phyloP scores from a whole-genome alignment of 2,797 vertebrate genomes.

The Anguilla megastoma region DNA sequence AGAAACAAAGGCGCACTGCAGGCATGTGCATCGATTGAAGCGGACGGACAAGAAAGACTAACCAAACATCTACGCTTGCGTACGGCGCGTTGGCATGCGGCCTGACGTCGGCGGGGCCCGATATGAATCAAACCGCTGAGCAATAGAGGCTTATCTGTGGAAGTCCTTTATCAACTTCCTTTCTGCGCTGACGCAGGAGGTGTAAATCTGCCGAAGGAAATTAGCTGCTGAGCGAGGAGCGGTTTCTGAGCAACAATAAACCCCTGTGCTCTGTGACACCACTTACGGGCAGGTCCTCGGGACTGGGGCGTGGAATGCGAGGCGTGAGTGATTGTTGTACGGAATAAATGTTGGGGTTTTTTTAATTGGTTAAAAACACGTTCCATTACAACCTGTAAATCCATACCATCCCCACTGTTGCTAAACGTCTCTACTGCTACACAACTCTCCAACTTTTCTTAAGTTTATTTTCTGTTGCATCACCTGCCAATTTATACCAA shows the following conservation, averaged over 20 bases:
- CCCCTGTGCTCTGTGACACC: background rate
- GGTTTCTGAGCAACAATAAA: background rate
- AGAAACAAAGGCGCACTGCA: background rate
- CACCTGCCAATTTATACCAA: background rate
- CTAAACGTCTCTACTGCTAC: background rate
- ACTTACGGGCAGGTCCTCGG: background rate
- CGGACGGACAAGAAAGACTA: conserved; percentile 34
- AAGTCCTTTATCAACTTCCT: conserved; percentile 56
- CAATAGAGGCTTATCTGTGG: conserved; percentile 63
- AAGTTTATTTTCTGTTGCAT: background rate
- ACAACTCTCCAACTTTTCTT: background rate
- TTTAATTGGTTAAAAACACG: background rate
- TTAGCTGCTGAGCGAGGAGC: conserved; percentile 35
- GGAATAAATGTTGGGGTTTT: background rate
- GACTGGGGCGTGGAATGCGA: background rate
- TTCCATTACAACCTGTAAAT: background rate
- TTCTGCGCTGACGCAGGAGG: conserved; percentile 40
- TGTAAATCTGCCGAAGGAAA: conserved; percentile 35
- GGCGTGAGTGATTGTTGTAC: background rate
- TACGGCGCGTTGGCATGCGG: conserved; percentile 37
- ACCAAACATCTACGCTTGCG: conserved; percentile 35
- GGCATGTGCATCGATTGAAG: conserved; percentile 3
- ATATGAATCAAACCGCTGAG: conserved; percentile 56
- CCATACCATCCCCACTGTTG: background rate
- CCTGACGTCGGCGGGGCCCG: conserved; percentile 55